A percentile compares a stretch with the other conserved stretches of the same genome.
Conservation (phyloP, 2,113 vertebrate species). For the Sarotherodon lohbergeri region DNA sequence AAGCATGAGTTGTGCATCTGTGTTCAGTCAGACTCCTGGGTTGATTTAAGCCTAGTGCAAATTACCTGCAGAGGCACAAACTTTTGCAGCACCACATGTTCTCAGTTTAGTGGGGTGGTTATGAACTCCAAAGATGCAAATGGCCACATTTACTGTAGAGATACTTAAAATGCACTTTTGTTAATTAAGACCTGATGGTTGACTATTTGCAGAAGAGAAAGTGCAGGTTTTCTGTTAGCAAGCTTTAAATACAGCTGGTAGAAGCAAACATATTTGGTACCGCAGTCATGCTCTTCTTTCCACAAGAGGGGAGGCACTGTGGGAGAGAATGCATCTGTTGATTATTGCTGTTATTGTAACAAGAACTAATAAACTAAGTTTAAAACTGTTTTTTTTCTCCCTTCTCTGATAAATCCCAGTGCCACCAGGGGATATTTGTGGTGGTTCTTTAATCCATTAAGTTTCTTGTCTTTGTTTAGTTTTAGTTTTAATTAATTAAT, state of each 20-base stretch:
- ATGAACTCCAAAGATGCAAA: neutral
- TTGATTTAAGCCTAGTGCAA: constrained; percentile 12
- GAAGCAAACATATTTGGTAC: neutral
- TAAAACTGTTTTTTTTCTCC: neutral
- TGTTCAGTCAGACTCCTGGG: neutral
- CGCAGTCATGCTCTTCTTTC: neutral
- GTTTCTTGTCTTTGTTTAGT: neutral
- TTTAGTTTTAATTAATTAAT: neutral
- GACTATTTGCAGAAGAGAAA: neutral
- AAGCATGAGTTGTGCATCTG: neutral
- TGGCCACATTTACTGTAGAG: neutral
- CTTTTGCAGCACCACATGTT: neutral
- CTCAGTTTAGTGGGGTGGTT: neutral
- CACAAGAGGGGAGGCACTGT: neutral
- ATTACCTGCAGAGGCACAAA: constrained; percentile 8
- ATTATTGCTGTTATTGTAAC: neutral
- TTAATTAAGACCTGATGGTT: constrained; percentile 5
- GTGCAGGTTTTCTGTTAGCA: neutral
- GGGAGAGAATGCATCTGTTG: neutral
- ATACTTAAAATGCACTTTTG: constrained; percentile 7
- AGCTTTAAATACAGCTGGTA: neutral
- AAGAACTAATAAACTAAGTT: neutral
- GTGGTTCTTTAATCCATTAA: neutral
- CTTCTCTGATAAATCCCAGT: neutral
- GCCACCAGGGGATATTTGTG: neutral